Conservation (phyloP, 2,113 vertebrate species). For the Sus scrofa region T2T-Sscrofa CM000814.6:31237501-31238000, state of each 20-base stretch:
- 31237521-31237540: too few relatives aligned
- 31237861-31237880: background rate
- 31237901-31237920: background rate
- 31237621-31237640: background rate
- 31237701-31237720: too few relatives aligned
- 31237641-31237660: too few relatives aligned
- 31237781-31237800: too few relatives aligned
- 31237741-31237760: too few relatives aligned
- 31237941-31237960: background rate
- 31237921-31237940: background rate
- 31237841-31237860: accelerated
- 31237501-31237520: too few relatives aligned
- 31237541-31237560: background rate
- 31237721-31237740: too few relatives aligned
- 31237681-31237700: too few relatives aligned
- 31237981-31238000: background rate
- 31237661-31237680: too few relatives aligned
- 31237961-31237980: background rate
- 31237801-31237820: too few relatives aligned
- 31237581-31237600: accelerated
- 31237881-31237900: background rate
- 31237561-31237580: background rate
- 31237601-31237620: background rate
- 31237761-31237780: too few relatives aligned
- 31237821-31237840: too few relatives aligned